Evolutionary conservation across 1,140 invertebrate species (phyloP), one percentile per base, ranked within the genome.

Genomic region (Hesperophylax magnus): DNA sequence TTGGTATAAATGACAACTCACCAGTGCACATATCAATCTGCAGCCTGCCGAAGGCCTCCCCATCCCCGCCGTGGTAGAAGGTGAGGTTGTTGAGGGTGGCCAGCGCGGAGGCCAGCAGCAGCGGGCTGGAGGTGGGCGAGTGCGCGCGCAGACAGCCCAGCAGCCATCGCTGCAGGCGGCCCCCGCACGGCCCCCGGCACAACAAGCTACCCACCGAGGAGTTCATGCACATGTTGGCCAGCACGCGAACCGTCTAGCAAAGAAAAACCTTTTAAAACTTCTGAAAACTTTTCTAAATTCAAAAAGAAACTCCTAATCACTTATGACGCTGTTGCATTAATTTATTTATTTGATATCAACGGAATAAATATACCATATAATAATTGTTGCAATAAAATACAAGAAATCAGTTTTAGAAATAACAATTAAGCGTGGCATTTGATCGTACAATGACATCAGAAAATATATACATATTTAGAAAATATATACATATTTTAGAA

Each of bases 71-170:
- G 31, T 90, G 82, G 82, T 89, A 90, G 82, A 88, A 90, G 0
- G 89, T 89, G 24, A 90, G 82, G 67, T 90, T 90, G 83, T 89
- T 90, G 20, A 90, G 85, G 0, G 89, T 87, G 0, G 89, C 89
- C 3, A 90, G 81, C 8, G 86, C 86, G 4, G 88, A 88, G 8
- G 86, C 87, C 0, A 88, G 87, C 34, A 90, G 65, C 77, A 89
- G 88, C 17, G 86, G 86, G 31, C 85, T 80, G 1, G 80, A 56
- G 1, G 84, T 60, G 58, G 83, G 86, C 11, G 88, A 86, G 31
- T 88, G 87, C 0, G 88, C 78, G n/a, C 87, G 76, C 0, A 90
- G 82, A 60, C 89, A 89, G 20, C 85, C 85, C 20, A 89, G 72
- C 31, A 89, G 80, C 27, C 88, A 87, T 1, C 81, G 81, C 4